phyloP scores from a whole-genome alignment of 2,797 vertebrate species.

The Esox masquinongy region DNA sequence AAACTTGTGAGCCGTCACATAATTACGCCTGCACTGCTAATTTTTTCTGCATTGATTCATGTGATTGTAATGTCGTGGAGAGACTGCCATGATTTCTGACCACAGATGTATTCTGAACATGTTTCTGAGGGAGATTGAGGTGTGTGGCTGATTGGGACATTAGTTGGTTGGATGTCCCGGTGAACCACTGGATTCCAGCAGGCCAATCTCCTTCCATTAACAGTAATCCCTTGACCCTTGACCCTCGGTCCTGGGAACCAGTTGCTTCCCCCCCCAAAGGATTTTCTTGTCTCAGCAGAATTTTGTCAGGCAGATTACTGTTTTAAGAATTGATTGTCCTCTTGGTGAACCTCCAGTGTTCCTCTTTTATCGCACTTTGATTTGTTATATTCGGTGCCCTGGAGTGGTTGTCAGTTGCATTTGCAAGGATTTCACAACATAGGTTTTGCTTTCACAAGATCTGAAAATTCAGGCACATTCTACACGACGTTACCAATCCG shows the following conservation, averaged over 20 bases:
- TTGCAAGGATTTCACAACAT: too few relatives aligned
- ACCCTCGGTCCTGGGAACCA: slow-evolving; percentile 36
- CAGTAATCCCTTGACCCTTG: slow-evolving; percentile 49
- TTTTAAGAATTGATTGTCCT: slow-evolving; percentile 22
- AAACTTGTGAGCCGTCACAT: too few relatives aligned
- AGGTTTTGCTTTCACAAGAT: too few relatives aligned
- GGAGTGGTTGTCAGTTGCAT: too few relatives aligned
- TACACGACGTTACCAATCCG: too few relatives aligned
- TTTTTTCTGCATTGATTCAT: not conserved
- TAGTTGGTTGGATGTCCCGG: slow-evolving; percentile 2
- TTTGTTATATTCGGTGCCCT: too few relatives aligned
- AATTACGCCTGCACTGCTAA: not conserved
- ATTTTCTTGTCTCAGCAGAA: slow-evolving; percentile 57
- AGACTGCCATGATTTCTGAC: not conserved
- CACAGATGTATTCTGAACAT: not conserved
- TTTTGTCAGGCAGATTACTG: slow-evolving; percentile 45
- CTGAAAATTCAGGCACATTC: too few relatives aligned
- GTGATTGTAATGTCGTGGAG: not conserved
- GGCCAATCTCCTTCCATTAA: slow-evolving; percentile 41
- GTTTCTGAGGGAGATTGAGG: slow-evolving; percentile 42
- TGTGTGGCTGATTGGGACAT: slow-evolving; percentile 34
- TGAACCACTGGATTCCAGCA: slow-evolving; percentile 27
- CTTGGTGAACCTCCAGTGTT: slow-evolving; percentile 8
- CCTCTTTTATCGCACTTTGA: slow-evolving; percentile 4
- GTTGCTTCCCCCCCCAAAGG: slow-evolving; percentile 47